A percentile compares a stretch with the other conserved stretches of the same genome.
These are phyloP conservation scores for Drosophila subquinaria DNA, from an alignment of 2,888 invertebrate species.

Conservation along the genomic window DNA sequence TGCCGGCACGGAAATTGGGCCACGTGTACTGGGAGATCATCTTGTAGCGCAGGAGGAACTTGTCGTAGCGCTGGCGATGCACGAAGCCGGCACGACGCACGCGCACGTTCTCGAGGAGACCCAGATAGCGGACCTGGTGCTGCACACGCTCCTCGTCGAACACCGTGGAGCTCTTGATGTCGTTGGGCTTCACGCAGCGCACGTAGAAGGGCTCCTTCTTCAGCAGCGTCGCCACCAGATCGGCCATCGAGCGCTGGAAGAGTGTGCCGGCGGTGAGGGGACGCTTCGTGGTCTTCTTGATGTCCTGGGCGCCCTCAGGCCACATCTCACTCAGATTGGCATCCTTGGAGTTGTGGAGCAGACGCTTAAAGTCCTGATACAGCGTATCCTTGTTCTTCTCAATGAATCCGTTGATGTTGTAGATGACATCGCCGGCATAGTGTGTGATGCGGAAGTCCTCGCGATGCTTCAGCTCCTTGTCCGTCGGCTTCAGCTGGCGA, in stretches of 20 bases:
- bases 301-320: conserved; percentile 97
- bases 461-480: conserved; percentile 92
- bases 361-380: conserved; percentile 98
- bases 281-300: conserved; percentile 96
- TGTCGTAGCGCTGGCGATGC: conserved; percentile 96
- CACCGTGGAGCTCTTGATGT: conserved; percentile 93
- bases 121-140: conserved; percentile 90
- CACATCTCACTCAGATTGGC: conserved; percentile 94
- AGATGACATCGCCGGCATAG: conserved; percentile 98
- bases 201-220: conserved; percentile 99
- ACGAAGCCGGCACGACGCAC: conserved; percentile 99
- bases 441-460: conserved; percentile 94
- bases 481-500: conserved; percentile 92
- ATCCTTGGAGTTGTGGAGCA: conserved; percentile 94
- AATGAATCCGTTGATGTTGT: conserved; percentile 95
- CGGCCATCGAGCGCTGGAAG: conserved; percentile 97
- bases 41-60: conserved; percentile 97
- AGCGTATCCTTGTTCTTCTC: conserved; percentile 99
- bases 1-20: conserved; percentile 95
- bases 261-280: conserved; percentile 97
- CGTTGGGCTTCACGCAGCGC: conserved; percentile 98
- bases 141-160: conserved; percentile 92
- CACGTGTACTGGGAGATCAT: conserved; percentile 98
- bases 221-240: conserved; percentile 94
- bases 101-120: conserved; percentile 97